Evolutionary conservation across 2,113 vertebrate species (phyloP), one percentile per base, ranked within the genome.

Genomic region (Toxostoma redivivum): DNA sequence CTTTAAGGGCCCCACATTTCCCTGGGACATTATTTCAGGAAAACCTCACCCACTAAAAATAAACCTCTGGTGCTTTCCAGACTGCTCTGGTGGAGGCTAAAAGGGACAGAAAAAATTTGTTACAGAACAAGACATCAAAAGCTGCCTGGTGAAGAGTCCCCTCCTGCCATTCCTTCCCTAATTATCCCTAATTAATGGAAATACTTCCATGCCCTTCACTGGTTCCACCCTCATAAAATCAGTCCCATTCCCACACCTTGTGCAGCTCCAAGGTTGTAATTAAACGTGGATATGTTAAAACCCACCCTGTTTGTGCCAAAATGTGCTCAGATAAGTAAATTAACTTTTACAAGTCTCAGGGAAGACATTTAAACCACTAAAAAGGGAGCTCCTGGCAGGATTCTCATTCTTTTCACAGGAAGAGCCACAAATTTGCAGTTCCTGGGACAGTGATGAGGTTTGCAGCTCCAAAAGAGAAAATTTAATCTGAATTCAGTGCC

Each of bases 291-390:
- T 28, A 3, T 1, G 5, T 37, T 28, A 11, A 5, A 48, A 78
- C 27, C 38, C 48, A 15, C 37, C 31, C 11, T 9, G 35, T 17
- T 17, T 20, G 28, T 5, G 78, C 27, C 45, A 60, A 0, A 2
- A 7, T 1, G 2, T 5, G 5, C 74, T 48, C 1, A 40, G 17
- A 1, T 15, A 37, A 54, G 17, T 4, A 71, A 79, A 45, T 5
- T 11, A 45, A 13, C 20, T 66, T 35, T 51, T 11, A 4, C 0
- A 79, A 76, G 40, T 6, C 3, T 20, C 71, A 80, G 17, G 15
- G 21, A 16, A 25, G 8, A 13, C 1, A 21, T 24, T 67, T 24
- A 16, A 9, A 37, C 3, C 25, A 11, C 4, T 3, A 20, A 27
- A 45, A 79, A 37, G 27, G 25, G 42, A 79, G 23, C 6, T 28